Percentiles rank a stretch among this genome's conserved stretches.
phyloP scores from a whole-genome alignment of 2,888 invertebrate species.

The Erebia ligea region DNA sequence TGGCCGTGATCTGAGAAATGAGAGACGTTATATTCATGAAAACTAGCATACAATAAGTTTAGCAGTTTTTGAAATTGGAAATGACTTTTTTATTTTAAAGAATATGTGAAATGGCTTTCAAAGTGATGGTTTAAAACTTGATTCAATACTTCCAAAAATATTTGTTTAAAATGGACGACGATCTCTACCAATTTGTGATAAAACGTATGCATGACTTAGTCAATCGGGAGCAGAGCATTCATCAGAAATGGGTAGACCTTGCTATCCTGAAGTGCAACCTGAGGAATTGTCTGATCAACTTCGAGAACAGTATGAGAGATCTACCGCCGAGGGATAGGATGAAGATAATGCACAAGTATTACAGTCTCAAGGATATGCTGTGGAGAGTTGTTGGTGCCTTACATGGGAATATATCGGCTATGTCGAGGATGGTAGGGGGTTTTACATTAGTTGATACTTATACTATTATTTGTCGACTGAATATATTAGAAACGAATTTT shows the following conservation, averaged over 20 bases:
- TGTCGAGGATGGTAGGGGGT: constrained; percentile 27
- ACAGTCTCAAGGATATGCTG: constrained; percentile 58
- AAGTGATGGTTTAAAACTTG: too few relatives aligned
- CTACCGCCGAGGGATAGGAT: constrained; percentile 48
- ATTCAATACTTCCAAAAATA: not conserved
- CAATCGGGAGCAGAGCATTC: constrained; percentile 47
- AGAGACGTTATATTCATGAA: not conserved
- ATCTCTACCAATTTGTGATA: constrained; percentile 47
- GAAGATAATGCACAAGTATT: constrained; percentile 54
- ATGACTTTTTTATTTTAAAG: too few relatives aligned
- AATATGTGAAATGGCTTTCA: too few relatives aligned
- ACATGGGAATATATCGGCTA: constrained; percentile 59
- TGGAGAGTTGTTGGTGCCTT: constrained; percentile 68
- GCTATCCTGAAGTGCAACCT: constrained; percentile 60
- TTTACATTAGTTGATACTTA: not conserved
- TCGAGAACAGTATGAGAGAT: constrained; percentile 54
- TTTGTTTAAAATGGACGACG: constrained; percentile 47
- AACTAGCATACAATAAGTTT: not conserved
- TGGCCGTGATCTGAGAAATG: too few relatives aligned
- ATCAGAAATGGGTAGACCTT: constrained; percentile 66
- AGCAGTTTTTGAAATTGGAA: too few relatives aligned
- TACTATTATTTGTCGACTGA: too few relatives aligned
- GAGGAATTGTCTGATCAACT: constrained; percentile 53
- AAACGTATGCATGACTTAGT: constrained; percentile 51
- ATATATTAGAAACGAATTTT: too few relatives aligned